Evolutionary conservation across 2,797 vertebrate species (phyloP), one percentile per base, ranked within the genome.

Genomic region (Cyclopterus lumpus): DNA sequence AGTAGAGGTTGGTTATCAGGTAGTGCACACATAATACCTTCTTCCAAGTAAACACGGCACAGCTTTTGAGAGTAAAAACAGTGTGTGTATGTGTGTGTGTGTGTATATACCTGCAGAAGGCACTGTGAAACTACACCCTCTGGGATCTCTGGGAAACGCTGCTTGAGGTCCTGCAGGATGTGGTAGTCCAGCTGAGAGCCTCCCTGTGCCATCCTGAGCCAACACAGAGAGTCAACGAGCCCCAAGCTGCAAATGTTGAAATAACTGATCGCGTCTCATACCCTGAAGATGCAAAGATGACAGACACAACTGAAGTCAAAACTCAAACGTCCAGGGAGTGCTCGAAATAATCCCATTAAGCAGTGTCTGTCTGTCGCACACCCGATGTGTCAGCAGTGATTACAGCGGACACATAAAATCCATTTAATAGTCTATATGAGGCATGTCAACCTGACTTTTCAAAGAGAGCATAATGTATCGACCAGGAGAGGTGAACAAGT

Each of bases 131-230:
- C 97, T 71, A 99, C 97, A 26, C 95, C 95, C 90, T 98, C 97
- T 67, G 98, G 98, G 93, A 99, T 99, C 95, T 99, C 97, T 59
- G 98, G 98, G 89, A 99, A 99, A 86, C 96, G 96, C 88, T 97
- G 97, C 87, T 97, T 97, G 85, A 99, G 98, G 93, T 99, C 98
- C 93, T 97, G 97, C 94, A 99, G 96, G 93, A 99, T 94, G 94
- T 98, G 96, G 91, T 96, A 95, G 55, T 99, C 97, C 61, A 97
- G 94, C 85, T 97, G 97, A 70, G 96, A 95, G 90, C 95, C 96
- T 91, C 96, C 95, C 91, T 99, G 97, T 93, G 97, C 98, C 98
- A 99, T 99, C 95, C 96, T 96, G 94, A 95, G 92, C 91, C 90
- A 83, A 85, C 93, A 93, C 93, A 46, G 70, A 92, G 93, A 94